phyloP scores from a whole-genome alignment of 2,888 invertebrate species.

The Holacanthella duospinosa region DNA sequence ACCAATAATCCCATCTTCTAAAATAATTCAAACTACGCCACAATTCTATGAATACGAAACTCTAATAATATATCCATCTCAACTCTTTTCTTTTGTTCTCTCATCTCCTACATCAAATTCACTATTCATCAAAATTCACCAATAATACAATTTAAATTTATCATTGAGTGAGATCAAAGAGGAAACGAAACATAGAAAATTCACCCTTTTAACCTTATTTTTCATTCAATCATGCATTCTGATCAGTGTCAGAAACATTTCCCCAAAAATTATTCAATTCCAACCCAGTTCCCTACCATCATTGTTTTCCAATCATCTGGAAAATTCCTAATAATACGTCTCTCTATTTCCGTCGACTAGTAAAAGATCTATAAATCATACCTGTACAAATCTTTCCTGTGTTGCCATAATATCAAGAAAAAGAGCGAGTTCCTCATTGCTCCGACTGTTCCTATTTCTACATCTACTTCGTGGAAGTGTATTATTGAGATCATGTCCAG shows the following conservation, averaged over 20 bases:
- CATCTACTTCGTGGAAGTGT: conserved; percentile 28
- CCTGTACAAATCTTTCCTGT: conserved; percentile 71
- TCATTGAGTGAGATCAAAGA: too few relatives aligned
- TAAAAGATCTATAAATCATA: conserved; percentile 41
- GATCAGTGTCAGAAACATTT: background rate
- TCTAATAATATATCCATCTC: background rate
- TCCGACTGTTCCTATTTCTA: conserved; percentile 58
- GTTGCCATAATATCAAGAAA: conserved; percentile 73
- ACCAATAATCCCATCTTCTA: background rate
- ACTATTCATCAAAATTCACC: too few relatives aligned
- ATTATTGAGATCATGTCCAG: conserved; percentile 23
- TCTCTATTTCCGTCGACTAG: background rate
- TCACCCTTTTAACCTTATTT: background rate
- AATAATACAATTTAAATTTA: too few relatives aligned
- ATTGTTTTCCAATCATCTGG: background rate
- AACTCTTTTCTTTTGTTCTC: background rate
- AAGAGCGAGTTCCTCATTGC: conserved; percentile 64
- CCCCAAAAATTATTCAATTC: background rate
- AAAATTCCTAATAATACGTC: background rate
- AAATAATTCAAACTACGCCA: background rate
- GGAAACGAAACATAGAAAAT: background rate
- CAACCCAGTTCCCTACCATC: background rate
- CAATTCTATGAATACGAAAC: background rate
- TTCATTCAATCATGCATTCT: background rate
- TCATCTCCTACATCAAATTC: too few relatives aligned